Evolutionary conservation across 2,888 invertebrate species (phyloP), one percentile per base, ranked within the genome.

Genomic region (Drosophila basisetae): DNA sequence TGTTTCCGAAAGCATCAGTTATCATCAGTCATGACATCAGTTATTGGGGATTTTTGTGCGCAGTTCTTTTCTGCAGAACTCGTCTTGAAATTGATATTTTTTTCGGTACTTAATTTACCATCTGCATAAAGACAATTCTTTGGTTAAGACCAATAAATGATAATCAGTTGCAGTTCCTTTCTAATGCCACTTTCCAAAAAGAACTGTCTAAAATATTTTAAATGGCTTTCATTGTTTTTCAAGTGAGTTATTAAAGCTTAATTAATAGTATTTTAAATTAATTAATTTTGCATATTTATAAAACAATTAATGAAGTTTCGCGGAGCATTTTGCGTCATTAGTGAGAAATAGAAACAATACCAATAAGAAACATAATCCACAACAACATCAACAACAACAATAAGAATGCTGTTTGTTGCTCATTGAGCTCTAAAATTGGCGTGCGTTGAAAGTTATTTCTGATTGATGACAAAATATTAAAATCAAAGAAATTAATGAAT

Each of bases 381-480:
- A 66, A 54, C 50, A 68, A 16, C 37, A 16, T 16, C 16, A 13
- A 54, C 39, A 52, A 37, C 37, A 37, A 37, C 16, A 37, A 18
- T 16, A 47, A 59, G 60, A 78, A 47, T 61, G 41, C 61, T n/a
- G 37, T 28, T 55, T 79, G 82, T 52, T 73, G 73, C 80, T 84
- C 78, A 84, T 65, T 83, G 84, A 86, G 76, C 78, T 70, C 73
- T 54, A 67, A 80, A 85, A 78, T 75, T 79, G 82, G 79, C 76
- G 71, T 82, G 82, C 82, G 90, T 82, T 90, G 90, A 87, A 88
- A 90, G 87, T 88, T 88, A 88, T 88, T 88, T 88, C 90, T 90
- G 88, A 88, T 90, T 86, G 84, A 90, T 88, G 88, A 88, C 88
- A 88, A 88, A 88, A 84, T 84, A 81, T 69, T 64, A 70, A 73